Conservation (phyloP, 2,113 vertebrate genomes). For the Elephas maximus region DNA sequence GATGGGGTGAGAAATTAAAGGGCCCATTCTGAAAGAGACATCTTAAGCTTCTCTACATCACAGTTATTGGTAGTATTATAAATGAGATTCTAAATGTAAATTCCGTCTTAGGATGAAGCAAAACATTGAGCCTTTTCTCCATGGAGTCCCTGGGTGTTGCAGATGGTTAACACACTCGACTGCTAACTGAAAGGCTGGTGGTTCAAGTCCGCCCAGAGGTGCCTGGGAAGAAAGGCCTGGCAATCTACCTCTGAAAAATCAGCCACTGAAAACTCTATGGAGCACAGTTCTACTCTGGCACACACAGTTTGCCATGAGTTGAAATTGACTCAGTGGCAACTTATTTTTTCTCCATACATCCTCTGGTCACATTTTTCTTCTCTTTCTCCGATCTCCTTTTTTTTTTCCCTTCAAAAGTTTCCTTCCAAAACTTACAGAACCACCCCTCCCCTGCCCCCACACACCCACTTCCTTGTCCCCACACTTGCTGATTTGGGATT, state of each 20-base stretch:
- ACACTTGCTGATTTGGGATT: background rate
- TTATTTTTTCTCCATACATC: background rate
- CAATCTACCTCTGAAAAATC: background rate
- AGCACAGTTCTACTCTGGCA: background rate
- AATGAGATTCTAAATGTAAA: background rate
- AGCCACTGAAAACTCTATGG: background rate
- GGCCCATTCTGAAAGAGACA: background rate
- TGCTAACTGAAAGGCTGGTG: background rate
- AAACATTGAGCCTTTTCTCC: background rate
- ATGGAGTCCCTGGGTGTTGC: background rate
- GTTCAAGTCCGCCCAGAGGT: background rate
- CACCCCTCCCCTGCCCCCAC: fast-evolving
- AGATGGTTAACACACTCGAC: background rate
- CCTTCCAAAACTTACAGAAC: background rate
- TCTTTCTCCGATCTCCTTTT: background rate
- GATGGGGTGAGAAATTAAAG: background rate
- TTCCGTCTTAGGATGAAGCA: background rate
- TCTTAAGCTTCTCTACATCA: background rate
- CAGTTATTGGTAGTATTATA: background rate
- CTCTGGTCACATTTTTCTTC: background rate
- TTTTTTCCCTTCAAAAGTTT: background rate
- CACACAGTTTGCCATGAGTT: background rate
- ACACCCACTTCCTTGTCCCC: background rate
- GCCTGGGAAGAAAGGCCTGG: background rate
- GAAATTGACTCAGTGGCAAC: background rate